phyloP scores from a whole-genome alignment of 1,140 invertebrate species.

The Ylistrum balloti region DNA sequence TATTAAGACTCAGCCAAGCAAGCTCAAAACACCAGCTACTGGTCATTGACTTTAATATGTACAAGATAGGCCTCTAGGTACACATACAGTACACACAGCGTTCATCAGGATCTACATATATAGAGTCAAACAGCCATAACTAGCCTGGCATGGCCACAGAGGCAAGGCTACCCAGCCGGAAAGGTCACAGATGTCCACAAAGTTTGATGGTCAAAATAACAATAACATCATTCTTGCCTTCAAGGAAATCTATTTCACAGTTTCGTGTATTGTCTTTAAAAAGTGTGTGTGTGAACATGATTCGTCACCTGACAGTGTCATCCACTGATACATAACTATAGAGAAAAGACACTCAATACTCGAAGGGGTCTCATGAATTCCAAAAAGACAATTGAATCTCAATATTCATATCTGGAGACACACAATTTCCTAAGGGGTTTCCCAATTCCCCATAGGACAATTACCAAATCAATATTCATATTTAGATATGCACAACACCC shows the following conservation, averaged over 20 bases:
- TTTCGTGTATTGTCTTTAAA: background rate
- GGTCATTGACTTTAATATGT: slow-evolving; percentile 39
- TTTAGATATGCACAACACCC: too few species aligned
- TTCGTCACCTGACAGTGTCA: too few species aligned
- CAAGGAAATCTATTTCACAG: background rate
- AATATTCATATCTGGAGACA: too few species aligned
- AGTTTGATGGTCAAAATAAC: background rate
- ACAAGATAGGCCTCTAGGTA: slow-evolving; percentile 21
- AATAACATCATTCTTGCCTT: background rate
- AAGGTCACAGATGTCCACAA: background rate
- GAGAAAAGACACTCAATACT: too few species aligned
- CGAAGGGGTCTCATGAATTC: too few species aligned
- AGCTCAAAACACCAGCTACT: slow-evolving; percentile 1
- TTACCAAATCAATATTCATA: too few species aligned
- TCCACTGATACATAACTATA: too few species aligned
- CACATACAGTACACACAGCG: background rate
- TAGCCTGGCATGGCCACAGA: background rate
- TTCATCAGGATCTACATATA: background rate
- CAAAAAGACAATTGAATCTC: too few species aligned
- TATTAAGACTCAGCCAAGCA: background rate
- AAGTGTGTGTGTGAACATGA: too few species aligned
- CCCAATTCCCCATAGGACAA: too few species aligned
- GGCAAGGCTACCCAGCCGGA: background rate
- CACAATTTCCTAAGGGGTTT: too few species aligned
- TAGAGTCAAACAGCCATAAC: slow-evolving; percentile 13